phyloP scores from a whole-genome alignment of 2,888 invertebrate genomes.

The Papilio protenor region DNA sequence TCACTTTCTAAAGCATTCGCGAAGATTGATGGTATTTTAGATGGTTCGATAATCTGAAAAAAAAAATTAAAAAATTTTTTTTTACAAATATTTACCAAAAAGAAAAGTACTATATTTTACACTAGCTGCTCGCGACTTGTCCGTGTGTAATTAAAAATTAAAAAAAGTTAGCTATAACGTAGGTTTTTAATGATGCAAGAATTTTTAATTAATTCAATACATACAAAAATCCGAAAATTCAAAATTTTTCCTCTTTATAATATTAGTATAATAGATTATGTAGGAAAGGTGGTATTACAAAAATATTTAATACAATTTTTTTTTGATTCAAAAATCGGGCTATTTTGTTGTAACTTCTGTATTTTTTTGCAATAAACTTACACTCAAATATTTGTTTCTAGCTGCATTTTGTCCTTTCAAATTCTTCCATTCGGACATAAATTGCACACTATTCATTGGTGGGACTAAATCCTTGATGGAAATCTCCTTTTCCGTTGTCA shows the following conservation, averaged over 20 bases:
- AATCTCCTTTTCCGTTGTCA: slow-evolving; percentile 54
- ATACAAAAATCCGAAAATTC: no score
- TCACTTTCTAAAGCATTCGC: slow-evolving; percentile 87
- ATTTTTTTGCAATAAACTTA: slow-evolving; percentile 55
- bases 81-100: not conserved
- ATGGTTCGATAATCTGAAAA: slow-evolving; percentile 83
- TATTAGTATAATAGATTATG: no score
- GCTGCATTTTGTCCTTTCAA: slow-evolving; percentile 76
- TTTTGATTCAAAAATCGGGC: no score
- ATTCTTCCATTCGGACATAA: slow-evolving; percentile 86
- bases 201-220: no score
- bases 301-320: no score
- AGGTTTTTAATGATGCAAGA: no score
- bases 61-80: slow-evolving; percentile 7
- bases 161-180: no score
- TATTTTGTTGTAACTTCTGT: not conserved
- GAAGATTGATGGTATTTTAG: slow-evolving; percentile 85
- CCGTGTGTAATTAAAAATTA: no score
- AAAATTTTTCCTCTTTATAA: no score
- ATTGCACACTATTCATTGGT: slow-evolving; percentile 87
- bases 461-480: slow-evolving; percentile 55
- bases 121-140: no score
- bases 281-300: no score
- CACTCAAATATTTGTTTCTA: slow-evolving; percentile 86
- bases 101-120: no score